Base-by-base conservation (phyloP, 2,113 vertebrate species). In the Ornithorhynchus anatinus region DNA sequence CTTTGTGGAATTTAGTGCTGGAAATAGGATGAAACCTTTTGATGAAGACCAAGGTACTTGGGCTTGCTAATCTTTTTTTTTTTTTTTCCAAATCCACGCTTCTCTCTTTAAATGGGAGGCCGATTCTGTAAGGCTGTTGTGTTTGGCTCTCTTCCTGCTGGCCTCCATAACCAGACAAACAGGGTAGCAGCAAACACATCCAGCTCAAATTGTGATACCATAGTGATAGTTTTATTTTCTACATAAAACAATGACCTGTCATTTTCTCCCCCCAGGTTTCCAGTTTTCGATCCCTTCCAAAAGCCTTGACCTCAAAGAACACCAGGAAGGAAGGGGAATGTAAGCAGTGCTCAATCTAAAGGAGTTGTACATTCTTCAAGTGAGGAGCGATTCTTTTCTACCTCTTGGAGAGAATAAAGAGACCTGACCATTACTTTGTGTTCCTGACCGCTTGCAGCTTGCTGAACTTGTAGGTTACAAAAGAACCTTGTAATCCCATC, bases 61-160 rank as follows among this genome's bases (percentile, higher is more conserved):
- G 33, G 50, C 25, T 89, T 88, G 81, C 75, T 82, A 85, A 57
- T 57, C 44, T 35, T 79, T 75, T 81, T 35, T 44, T 35, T 79
- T 75, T 81, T 35, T 79, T 75, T 81, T 58, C 75, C 83, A 58
- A 40, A 79, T 83, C 80, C 75, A 66, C 81, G 77, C 79, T 85
- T 67, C 27, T 61, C 29, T 75, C 79, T 76, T 72, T 76, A n/a
- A 70, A 39, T 42, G 64, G 38, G 20, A 74, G 50, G 58, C 52
- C 62, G 36, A 70, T 31, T 83, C 53, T 68, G 59, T 36, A 67
- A 69, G 63, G 38, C 77, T 80, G 57, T 80, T 82, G 60, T 77
- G 27, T 67, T 85, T 92, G 87, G 82, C 85, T 35, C 42, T 20
- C 8, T 70, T 76, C 77, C 76, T 58, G 23, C 42, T 42, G 35